Evolutionary conservation across 1,140 invertebrate genomes (phyloP).

Genomic region (Zophobas morio): DNA sequence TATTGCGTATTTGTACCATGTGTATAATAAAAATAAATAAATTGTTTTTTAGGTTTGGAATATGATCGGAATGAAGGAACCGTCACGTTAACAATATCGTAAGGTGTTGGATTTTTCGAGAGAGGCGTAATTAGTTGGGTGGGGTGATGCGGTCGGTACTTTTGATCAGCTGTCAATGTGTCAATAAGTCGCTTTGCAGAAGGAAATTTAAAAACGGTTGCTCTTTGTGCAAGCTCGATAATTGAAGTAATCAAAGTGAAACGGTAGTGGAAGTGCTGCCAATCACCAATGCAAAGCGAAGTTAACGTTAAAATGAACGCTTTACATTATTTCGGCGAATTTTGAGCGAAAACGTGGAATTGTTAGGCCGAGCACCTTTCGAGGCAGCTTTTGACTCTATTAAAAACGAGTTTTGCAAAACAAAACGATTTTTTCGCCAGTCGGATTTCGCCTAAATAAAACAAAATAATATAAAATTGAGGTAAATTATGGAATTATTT

Average conservation of each 20-base stretch:
- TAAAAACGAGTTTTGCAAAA: constrained; percentile 38
- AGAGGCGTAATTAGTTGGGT: constrained; percentile 31
- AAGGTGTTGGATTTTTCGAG: constrained; percentile 28
- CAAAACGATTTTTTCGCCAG: constrained; percentile 37
- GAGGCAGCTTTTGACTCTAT: background rate
- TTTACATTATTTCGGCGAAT: constrained; percentile 15
- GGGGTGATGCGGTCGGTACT: constrained; percentile 38
- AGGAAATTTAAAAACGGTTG: constrained; percentile 36
- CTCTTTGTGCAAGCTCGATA: constrained; percentile 32
- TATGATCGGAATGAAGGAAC: constrained; percentile 14
- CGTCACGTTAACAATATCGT: constrained; percentile 32
- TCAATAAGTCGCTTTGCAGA: constrained; percentile 38
- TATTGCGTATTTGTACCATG: background rate
- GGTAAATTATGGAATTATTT: constrained; percentile 37
- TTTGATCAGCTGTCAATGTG: constrained; percentile 41
- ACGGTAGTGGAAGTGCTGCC: constrained; percentile 41
- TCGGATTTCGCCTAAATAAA: constrained; percentile 9
- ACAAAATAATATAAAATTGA: constrained; percentile 32
- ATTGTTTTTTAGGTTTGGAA: constrained; percentile 12
- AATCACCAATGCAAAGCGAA: constrained; percentile 26
- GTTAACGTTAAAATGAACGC: constrained; percentile 18
- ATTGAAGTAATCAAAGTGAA: constrained; percentile 43
- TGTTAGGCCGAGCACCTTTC: background rate
- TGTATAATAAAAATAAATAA: background rate
- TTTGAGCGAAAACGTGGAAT: constrained; percentile 20